phyloP scores from a whole-genome alignment of 2,113 vertebrate genomes.

The Nesogale talazaci region DNA sequence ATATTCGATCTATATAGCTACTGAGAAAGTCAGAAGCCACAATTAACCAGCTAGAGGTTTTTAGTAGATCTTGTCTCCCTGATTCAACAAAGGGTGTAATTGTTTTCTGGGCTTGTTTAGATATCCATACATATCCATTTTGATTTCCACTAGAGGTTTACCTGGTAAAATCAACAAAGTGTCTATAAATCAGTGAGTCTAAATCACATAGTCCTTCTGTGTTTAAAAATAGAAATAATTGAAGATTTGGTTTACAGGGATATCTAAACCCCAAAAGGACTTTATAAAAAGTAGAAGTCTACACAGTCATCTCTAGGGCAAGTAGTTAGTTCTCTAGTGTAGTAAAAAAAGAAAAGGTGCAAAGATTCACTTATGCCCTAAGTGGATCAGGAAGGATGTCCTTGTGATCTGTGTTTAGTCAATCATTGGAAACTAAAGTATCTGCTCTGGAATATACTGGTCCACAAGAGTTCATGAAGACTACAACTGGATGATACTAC shows the following conservation, averaged over 20 bases:
- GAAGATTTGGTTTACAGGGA: neutral
- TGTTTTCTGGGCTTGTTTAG: neutral
- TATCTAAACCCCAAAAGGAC: neutral
- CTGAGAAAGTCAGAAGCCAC: neutral
- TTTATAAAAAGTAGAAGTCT: neutral
- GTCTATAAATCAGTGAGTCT: neutral
- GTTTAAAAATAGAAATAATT: neutral
- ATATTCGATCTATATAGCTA: neutral
- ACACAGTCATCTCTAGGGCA: neutral
- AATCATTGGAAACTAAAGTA: neutral
- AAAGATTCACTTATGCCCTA: neutral
- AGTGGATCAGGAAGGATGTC: neutral
- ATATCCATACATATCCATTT: neutral
- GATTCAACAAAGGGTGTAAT: fast-evolving
- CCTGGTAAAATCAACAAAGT: neutral
- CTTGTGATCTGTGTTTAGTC: no score
- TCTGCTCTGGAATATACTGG: no score
- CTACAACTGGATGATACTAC: neutral
- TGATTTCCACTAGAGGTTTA: neutral
- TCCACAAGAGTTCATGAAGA: no score
- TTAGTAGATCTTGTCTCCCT: neutral
- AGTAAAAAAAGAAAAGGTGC: neutral
- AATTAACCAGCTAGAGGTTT: neutral
- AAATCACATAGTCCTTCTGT: neutral
- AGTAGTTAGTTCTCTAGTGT: neutral